Evolutionary conservation across 2,888 invertebrate genomes (phyloP), one percentile per base, ranked within the genome.

Genomic region (Loripinus fragilis): DNA sequence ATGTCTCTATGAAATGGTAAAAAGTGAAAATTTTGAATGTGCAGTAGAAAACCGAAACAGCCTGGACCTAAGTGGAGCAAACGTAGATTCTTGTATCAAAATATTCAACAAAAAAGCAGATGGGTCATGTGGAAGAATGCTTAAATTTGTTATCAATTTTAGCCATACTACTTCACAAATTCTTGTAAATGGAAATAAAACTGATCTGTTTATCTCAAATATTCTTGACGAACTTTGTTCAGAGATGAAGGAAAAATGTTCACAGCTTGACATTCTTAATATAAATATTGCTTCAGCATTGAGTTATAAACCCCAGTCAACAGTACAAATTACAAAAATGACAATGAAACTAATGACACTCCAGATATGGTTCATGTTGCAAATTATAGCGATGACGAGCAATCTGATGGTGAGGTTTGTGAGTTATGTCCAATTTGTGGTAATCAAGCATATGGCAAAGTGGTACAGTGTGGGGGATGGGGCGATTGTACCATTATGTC

Each of bases 131-230:
- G 60, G 60, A 12, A 60, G 17, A 20, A 5, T 60, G 12, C n/a
- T 8, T 23, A 60, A 60, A 2, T 12, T 15, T 25, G 33, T 33
- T 7, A 20, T 60, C 17, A 7, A 60, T 25, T 60, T 7, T 3
- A 23, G 25, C n/a, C 30, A 60, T 60, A 60, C 60, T 3, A 60
- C 60, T 23, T 60, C 60, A 15, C 60, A 60, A 25, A 12, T 60
- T 23, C 15, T 33, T 20, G 25, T 60, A 8, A 60, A 60, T 23
- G 60, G 60, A 3, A 12, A 25, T 25, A 7, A 33, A 25, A n/a
- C 25, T 23, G 60, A 60, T 23, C 3, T 33, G 3, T 60, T 12
- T 17, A 2, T 20, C 10, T 12, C 45, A 12, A 20, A 45, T 3
- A 5, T 45, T 5, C 17, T 5, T 17, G 7, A 12, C 20, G 20